Conservation (phyloP, 2,888 invertebrate genomes). For the Aphodius granarius region DNA sequence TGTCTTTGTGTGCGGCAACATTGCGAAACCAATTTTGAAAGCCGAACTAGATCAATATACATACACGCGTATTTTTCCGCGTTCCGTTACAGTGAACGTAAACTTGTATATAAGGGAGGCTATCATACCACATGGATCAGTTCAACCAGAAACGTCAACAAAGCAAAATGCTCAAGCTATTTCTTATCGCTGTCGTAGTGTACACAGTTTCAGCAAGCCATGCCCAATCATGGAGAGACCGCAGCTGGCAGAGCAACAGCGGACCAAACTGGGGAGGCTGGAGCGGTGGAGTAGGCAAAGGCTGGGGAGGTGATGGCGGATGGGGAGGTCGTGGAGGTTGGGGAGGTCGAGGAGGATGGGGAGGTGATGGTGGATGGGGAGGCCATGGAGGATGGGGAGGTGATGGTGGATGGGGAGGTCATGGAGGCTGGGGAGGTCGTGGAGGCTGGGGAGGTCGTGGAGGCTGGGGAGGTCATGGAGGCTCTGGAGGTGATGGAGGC, state of each 20-base stretch:
- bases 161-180: constrained; percentile 17
- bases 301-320: neutral
- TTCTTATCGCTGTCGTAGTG: constrained; percentile 1
- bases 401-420: neutral
- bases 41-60: neutral
- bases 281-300: neutral
- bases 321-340: neutral
- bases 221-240: constrained; percentile 1
- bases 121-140: neutral
- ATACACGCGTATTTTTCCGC: neutral
- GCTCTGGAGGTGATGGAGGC: constrained; percentile 11
- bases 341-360: too few species aligned
- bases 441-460: neutral
- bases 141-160: neutral
- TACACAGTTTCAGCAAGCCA: neutral
- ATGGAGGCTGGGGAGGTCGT: neutral
- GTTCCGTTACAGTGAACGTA: neutral
- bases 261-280: constrained; percentile 1
- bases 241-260: constrained; percentile 1
- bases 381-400: neutral
- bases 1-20: neutral
- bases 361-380: neutral
- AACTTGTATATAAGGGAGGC: constrained; percentile 1
- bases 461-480: constrained; percentile 13
- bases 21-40: neutral